A percentile compares a stretch with the other conserved stretches of the same genome.
Conservation (phyloP, 92 coral and sea anemone genomes). For the Meandrina meandrites region DNA sequence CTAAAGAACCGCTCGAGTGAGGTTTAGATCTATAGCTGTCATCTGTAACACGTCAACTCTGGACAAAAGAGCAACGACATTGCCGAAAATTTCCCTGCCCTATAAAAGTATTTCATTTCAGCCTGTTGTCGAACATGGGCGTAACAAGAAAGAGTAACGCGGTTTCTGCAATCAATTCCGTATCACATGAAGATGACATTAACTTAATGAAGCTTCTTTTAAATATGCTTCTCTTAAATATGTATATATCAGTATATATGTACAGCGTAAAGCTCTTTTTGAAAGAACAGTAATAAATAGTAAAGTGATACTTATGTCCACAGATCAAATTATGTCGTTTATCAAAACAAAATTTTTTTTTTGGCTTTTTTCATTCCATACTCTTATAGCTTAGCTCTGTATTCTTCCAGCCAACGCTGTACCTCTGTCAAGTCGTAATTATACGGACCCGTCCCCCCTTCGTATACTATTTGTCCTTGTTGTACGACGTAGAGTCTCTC, state of each 20-base stretch:
- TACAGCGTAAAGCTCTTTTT: not conserved
- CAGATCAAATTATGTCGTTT: not conserved
- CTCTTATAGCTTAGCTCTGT: not conserved
- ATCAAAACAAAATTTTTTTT: not conserved
- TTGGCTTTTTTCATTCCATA: too few species aligned
- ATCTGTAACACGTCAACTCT: conserved; percentile 16
- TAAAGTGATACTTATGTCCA: not conserved
- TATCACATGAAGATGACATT: not conserved
- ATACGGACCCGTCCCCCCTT: conserved; percentile 81
- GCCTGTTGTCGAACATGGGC: not conserved
- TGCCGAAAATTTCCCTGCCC: not conserved
- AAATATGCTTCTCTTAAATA: conserved; percentile 2
- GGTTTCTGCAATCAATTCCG: not conserved
- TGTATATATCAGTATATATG: not conserved
- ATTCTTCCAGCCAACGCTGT: conserved; percentile 63
- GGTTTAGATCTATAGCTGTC: conserved; percentile 27
- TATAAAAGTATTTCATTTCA: too few species aligned
- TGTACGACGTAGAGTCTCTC: conserved; percentile 71
- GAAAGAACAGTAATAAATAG: conserved; percentile 10
- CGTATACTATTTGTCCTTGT: conserved; percentile 59
- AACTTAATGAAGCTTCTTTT: not conserved
- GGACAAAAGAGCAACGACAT: not conserved
- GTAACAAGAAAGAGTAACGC: not conserved
- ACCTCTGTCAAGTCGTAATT: conserved; percentile 64
- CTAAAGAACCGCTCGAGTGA: conserved; percentile 11